Evolutionary conservation across 2,113 vertebrate genomes (phyloP).

Genomic region (Macquaria ambigua): DNA sequence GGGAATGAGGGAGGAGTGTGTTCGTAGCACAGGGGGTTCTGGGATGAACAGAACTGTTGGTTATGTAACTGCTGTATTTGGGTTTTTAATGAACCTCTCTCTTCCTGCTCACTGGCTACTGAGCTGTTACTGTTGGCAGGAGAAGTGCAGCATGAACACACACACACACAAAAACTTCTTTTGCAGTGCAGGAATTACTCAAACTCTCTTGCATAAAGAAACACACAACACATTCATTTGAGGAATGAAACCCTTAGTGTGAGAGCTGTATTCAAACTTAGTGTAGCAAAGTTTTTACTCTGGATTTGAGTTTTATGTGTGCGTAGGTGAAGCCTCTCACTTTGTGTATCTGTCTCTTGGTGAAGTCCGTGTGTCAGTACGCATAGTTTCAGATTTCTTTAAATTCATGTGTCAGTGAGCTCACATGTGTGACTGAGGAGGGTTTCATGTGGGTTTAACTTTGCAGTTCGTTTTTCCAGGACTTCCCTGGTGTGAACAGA

Average conservation of each 20-base stretch:
- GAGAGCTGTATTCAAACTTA: slow-evolving; percentile 50
- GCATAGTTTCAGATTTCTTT: slow-evolving; percentile 58
- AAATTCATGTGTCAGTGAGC: slow-evolving; percentile 30
- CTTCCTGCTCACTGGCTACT: slow-evolving; percentile 75
- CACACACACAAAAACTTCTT: slow-evolving; percentile 54
- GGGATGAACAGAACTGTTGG: slow-evolving; percentile 75
- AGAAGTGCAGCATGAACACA: slow-evolving; percentile 64
- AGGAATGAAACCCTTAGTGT: slow-evolving; percentile 37
- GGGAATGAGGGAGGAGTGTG: slow-evolving; percentile 70
- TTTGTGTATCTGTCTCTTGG: background rate
- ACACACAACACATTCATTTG: slow-evolving; percentile 53
- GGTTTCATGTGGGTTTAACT: slow-evolving; percentile 56
- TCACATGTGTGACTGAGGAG: slow-evolving; percentile 46
- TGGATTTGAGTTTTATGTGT: slow-evolving; percentile 8
- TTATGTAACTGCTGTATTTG: slow-evolving; percentile 81
- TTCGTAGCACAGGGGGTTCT: slow-evolving; percentile 63
- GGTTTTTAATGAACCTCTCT: slow-evolving; percentile 81
- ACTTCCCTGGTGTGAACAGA: slow-evolving; percentile 73
- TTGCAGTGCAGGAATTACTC: slow-evolving; percentile 45
- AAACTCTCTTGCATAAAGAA: slow-evolving; percentile 43
- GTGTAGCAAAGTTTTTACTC: background rate
- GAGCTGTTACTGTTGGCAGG: slow-evolving; percentile 81
- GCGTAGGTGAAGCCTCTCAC: slow-evolving; percentile 4
- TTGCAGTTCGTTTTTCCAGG: slow-evolving; percentile 75
- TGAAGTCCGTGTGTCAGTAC: background rate